These are phyloP conservation scores for Bryconaethiops microstoma DNA, from an alignment of 2,797 vertebrate species.

Conservation along the genomic window DNA sequence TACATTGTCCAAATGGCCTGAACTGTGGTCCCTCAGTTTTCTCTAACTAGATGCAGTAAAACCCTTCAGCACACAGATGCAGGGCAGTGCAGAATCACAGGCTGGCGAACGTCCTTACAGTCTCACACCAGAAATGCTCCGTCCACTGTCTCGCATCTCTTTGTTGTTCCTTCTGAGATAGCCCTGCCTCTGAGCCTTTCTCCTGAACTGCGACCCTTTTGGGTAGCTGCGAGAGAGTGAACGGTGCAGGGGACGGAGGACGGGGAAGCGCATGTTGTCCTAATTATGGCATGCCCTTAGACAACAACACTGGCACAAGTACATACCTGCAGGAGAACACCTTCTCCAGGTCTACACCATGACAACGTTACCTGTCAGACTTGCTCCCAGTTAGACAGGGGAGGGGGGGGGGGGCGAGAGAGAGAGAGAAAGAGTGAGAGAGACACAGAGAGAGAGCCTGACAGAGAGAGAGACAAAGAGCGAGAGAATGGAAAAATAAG, in stretches of 20 bases:
- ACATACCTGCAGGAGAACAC: conserved; percentile 76
- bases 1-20: conserved; percentile 68
- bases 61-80: conserved; percentile 5
- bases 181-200: conserved; percentile 24
- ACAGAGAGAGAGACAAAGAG: background rate
- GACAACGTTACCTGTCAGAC: conserved; percentile 73
- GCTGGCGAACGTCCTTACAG: conserved; percentile 14
- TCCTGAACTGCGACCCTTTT: conserved; percentile 42
- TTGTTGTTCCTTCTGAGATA: conserved; percentile 21
- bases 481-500: background rate
- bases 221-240: conserved; percentile 63
- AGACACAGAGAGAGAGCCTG: background rate
- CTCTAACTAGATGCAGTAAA: conserved; percentile 29
- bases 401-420: background rate
- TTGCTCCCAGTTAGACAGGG: conserved; percentile 14
- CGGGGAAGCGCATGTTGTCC: conserved; percentile 74
- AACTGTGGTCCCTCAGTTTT: conserved; percentile 29
- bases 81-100: conserved; percentile 4
- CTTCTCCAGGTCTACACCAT: conserved; percentile 72
- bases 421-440: background rate
- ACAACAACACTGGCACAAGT: conserved; percentile 76
- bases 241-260: conserved; percentile 65
- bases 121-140: conserved; percentile 5
- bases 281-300: conserved; percentile 82
- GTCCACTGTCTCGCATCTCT: conserved; percentile 25